Base-by-base conservation (phyloP, 2,797 vertebrate species). In the Petrocephalus sullivani region DNA sequence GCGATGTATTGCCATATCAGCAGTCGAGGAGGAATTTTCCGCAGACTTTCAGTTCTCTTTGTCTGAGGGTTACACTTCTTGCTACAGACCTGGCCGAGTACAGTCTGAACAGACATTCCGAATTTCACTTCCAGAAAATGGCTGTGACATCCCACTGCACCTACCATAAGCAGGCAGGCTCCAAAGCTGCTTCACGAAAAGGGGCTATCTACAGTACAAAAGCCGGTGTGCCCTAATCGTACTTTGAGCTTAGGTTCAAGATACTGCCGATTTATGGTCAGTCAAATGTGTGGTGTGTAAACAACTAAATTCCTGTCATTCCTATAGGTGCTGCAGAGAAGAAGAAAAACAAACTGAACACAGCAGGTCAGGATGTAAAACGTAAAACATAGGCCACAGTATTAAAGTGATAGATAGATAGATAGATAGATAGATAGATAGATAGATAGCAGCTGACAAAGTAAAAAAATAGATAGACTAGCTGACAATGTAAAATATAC, bases 81-180 rank as follows among this genome's bases (percentile, higher is more conserved):
- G n/a, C n/a, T 54, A 58, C 41, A 28, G 41, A 21, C 58, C 10
- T 1, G 16, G 89, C 49, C 53, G 1, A 57, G 85, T 87, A 57
- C 71, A 54, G 21, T 21, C 28, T 33, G 19, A 21, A 3, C 57
- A 23, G 28, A 67, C 84, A 37, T 88, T 51, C 21, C n/a, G 16
- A 84, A 71, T 88, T 87, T 90, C 89, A 90, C 84, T 90, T 90
- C 89, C 64, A 57, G 28, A 85, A 71, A 85, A 14, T 4, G n/a
- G 33, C 1, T n/a, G 3, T 16, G 54, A 58, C 7, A 41, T 56
- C 53, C 14, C 2, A 1, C 16, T 19, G 19, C 54, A 21, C 12
- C 0, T 6, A n/a, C 71, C 5, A 2, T n/a, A 37, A 4, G 2
- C 71, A 46, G 37, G 41, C 71, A n/a, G 14, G 6, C 14, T 78